phyloP scores from a whole-genome alignment of 2,113 vertebrate genomes.

The Labeo rohita region DNA sequence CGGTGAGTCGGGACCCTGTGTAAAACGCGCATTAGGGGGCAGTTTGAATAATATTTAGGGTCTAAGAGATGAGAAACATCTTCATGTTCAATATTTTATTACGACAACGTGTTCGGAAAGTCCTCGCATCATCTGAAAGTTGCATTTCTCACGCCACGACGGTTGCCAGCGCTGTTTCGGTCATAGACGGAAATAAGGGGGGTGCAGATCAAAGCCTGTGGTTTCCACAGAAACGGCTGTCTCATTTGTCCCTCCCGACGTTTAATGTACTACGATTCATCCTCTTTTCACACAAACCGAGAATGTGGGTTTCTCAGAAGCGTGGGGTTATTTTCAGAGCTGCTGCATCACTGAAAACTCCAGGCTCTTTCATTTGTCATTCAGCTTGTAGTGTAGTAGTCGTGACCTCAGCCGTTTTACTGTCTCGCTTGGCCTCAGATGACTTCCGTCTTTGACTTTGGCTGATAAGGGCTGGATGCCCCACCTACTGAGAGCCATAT shows the following conservation, averaged over 20 bases:
- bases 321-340: not conserved
- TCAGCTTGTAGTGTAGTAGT: not conserved
- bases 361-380: conserved; percentile 8
- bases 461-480: conserved; percentile 56
- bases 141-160: not conserved
- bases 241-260: conserved; percentile 34
- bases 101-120: conserved; percentile 2
- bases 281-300: conserved; percentile 50
- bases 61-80: not conserved
- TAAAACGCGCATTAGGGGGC: too few relatives aligned
- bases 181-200: conserved; percentile 60
- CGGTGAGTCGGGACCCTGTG: not conserved
- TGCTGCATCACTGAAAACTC: conserved; percentile 25
- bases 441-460: conserved; percentile 40
- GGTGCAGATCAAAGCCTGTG: conserved; percentile 60
- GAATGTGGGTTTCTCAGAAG: conserved; percentile 44
- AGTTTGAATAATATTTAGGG: not conserved
- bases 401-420: conserved; percentile 4
- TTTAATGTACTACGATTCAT: not conserved
- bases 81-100: not conserved
- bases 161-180: not conserved
- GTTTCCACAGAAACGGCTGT: conserved; percentile 40
- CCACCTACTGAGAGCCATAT: conserved; percentile 26
- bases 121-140: not conserved
- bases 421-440: conserved; percentile 48